Conservation (phyloP, 2,888 invertebrate species). For the Sipunculus nudus region DNA sequence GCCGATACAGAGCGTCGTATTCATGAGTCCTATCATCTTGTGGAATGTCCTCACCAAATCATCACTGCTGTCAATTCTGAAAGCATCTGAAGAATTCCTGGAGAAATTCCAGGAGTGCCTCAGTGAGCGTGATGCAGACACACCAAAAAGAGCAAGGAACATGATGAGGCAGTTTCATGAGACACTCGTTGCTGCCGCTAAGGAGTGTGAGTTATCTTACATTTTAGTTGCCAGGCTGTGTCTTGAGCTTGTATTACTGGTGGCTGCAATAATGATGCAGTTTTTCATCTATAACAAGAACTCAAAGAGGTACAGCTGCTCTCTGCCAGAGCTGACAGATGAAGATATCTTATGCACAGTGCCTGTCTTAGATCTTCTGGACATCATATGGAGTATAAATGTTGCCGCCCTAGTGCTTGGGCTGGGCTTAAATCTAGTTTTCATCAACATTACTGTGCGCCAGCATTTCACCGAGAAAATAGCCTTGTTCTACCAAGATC, state of each 20-base stretch:
- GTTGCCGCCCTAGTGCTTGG: conserved; percentile 4
- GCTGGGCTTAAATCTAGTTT: neutral
- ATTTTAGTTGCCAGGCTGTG: neutral
- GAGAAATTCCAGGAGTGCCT: conserved; percentile 11
- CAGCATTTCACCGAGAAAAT: conserved; percentile 4
- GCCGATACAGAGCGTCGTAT: conserved; percentile 21
- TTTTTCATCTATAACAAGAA: conserved; percentile 15
- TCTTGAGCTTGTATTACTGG: conserved; percentile 1
- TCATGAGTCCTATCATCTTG: conserved; percentile 20
- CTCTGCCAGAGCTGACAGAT: neutral
- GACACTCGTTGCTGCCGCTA: conserved; percentile 16
- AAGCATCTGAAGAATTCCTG: conserved; percentile 22
- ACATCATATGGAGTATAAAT: conserved; percentile 19
- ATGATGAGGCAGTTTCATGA: conserved; percentile 22
- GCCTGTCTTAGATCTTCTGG: conserved; percentile 23
- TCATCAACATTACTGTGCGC: neutral
- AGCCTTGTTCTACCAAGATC: conserved; percentile 21
- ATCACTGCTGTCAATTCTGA: conserved; percentile 16
- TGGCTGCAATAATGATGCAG: conserved; percentile 10
- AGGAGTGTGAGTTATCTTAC: neutral
- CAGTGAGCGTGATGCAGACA: neutral
- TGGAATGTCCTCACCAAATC: conserved; percentile 28
- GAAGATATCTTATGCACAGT: conserved; percentile 21
- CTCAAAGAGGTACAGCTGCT: conserved; percentile 12
- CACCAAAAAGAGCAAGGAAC: neutral